Percentiles rank a stretch among this genome's conserved stretches.
Conservation (phyloP, 2,888 invertebrate genomes). For the Coleophora deauratella region DNA sequence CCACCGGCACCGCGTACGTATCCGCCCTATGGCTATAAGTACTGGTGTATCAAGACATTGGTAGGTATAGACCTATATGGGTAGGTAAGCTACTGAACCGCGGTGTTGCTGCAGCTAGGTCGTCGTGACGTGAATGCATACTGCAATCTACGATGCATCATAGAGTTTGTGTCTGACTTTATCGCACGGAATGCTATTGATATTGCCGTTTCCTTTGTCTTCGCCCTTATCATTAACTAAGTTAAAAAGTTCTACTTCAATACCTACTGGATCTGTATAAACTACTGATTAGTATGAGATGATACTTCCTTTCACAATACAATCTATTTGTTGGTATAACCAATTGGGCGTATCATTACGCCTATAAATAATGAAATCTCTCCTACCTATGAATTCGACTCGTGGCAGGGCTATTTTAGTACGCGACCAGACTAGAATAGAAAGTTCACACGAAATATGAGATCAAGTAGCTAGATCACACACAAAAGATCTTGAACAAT, state of each 20-base stretch:
- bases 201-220: background rate
- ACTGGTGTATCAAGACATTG: no score
- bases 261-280: no score
- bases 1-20: constrained; percentile 13
- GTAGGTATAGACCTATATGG: no score
- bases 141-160: constrained; percentile 14
- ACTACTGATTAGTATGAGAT: no score
- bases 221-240: background rate
- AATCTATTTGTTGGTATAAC: background rate
- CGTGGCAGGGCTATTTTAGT: constrained; percentile 47
- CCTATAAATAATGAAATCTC: constrained; percentile 20
- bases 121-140: background rate
- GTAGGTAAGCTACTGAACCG: no score
- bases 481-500: no score
- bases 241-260: no score
- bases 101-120: no score
- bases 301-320: no score
- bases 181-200: no score
- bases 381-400: constrained; percentile 33
- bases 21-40: constrained; percentile 22
- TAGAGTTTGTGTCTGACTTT: constrained; percentile 4
- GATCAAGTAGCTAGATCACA: constrained; percentile 3
- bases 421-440: constrained; percentile 42
- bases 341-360: background rate
- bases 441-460: constrained; percentile 33